Conservation (phyloP, 2,113 vertebrate genomes). For the Kobus ellipsiprymnus region DNA sequence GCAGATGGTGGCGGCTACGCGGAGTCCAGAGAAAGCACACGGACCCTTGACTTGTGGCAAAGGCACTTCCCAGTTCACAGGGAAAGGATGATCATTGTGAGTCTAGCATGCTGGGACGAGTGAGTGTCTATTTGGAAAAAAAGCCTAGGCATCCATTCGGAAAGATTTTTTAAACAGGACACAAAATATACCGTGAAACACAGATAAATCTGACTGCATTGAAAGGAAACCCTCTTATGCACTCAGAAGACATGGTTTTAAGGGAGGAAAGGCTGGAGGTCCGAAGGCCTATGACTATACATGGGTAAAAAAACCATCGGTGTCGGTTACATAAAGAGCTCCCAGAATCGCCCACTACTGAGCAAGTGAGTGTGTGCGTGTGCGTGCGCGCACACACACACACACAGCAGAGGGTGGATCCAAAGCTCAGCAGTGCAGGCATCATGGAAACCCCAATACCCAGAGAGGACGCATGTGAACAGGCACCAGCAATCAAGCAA, state of each 20-base stretch:
- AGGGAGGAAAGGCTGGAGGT: neutral
- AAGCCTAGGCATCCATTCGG: neutral
- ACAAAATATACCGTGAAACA: neutral
- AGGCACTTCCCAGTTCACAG: neutral
- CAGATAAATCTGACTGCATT: neutral
- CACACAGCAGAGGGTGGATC: neutral
- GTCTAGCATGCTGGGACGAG: neutral
- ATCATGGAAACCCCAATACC: neutral
- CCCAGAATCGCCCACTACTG: neutral
- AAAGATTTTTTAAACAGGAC: neutral
- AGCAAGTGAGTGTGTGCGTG: neutral
- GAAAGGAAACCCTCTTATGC: neutral
- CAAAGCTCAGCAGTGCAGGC: neutral
- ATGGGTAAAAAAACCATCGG: neutral
- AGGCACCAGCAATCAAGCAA: no score
- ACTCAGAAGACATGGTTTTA: neutral
- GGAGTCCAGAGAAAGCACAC: neutral
- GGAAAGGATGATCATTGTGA: neutral
- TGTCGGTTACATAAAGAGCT: neutral
- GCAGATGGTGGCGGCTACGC: accelerated
- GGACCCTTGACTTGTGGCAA: neutral
- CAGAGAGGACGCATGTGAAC: accelerated
- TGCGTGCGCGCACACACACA: accelerated
- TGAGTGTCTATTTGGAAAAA: neutral
- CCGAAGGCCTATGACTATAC: neutral